Evolutionary conservation across 2,888 invertebrate species (phyloP).

Genomic region (Beris chalybata): DNA sequence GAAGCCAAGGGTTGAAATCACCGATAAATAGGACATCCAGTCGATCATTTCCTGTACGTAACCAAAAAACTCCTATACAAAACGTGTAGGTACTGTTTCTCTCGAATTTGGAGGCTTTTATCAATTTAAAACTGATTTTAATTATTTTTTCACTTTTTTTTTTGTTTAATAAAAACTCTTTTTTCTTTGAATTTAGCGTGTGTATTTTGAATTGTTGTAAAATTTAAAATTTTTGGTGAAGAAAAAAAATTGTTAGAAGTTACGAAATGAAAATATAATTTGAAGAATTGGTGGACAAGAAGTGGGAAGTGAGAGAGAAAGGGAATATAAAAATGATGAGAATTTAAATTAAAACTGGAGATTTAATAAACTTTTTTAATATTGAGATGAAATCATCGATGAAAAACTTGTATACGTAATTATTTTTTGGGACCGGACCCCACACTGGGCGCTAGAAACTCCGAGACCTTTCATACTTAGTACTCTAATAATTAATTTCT

Average conservation of each 20-base stretch:
- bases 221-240: conserved; percentile 4
- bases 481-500: too few species aligned
- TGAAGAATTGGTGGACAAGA: neutral
- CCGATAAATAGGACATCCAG: conserved; percentile 96
- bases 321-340: neutral
- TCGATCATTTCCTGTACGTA: conserved; percentile 98
- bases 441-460: too few species aligned
- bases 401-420: too few species aligned
- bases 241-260: neutral
- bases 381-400: too few species aligned
- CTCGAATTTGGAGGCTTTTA: conserved; percentile 51
- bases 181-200: conserved; percentile 1
- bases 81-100: conserved; percentile 62
- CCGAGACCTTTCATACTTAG: too few species aligned
- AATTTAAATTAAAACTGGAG: too few species aligned
- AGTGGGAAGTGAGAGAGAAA: neutral
- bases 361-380: too few species aligned
- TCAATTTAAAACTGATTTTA: conserved; percentile 6
- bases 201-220: neutral
- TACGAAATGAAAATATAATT: neutral
- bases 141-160: conserved; percentile 10
- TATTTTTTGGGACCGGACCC: too few species aligned
- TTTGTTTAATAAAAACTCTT: neutral
- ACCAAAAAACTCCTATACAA: conserved; percentile 96
- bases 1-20: conserved; percentile 90